Base-by-base conservation (phyloP, 2,797 vertebrate genomes). In the Spea hammondii region DNA sequence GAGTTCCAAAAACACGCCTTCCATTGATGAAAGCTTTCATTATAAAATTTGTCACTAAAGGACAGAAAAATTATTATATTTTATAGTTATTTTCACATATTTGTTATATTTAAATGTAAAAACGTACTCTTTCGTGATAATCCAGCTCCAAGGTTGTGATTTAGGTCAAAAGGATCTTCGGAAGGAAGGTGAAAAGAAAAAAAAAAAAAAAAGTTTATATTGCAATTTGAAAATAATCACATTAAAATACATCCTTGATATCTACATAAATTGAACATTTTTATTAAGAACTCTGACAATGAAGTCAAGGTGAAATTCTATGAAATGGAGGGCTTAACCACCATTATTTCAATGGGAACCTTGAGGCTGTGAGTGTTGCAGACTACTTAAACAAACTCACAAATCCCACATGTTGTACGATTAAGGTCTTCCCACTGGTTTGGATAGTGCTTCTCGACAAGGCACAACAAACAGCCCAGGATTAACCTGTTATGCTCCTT, bases 21-120 rank as follows among this genome's bases (percentile, higher is more conserved):
- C 96, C 96, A 79, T 98, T 98, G 85, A 98, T 96, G 88, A 98
- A 97, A 72, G 95, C 96, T 88, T 99, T 99, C 95, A 98, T 98
- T 90, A 99, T 99, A 92, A 98, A 99, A 90, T 96, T 97, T 73
- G 96, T 98, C 97, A 99, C 96, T 98, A 85, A 48, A 79, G 65
- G 4, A 79, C 64, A 73, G n/a, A 70, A 55, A 48, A 67, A 8
- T 44, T 10, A 14, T 11, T 8, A 6, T 9, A n/a, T 7, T 67
- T 14, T 65, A 46, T 48, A 13, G 13, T 57, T 3, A 57, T 57
- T 47, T 14, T 50, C 44, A 0, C 71, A 79, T 46, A 65, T 51
- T 4, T 72, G 70, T 57, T 59, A 83, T 74, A 82, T 62, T 46
- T 76, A 7, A 65, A 8, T 48, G 13, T 3, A 45, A 17, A 65